A percentile compares a stretch with the other conserved stretches of the same genome.
These are phyloP conservation scores for Oncorhynchus gorbuscha DNA, from an alignment of 2,113 vertebrate species.

Conservation along the genomic window DNA sequence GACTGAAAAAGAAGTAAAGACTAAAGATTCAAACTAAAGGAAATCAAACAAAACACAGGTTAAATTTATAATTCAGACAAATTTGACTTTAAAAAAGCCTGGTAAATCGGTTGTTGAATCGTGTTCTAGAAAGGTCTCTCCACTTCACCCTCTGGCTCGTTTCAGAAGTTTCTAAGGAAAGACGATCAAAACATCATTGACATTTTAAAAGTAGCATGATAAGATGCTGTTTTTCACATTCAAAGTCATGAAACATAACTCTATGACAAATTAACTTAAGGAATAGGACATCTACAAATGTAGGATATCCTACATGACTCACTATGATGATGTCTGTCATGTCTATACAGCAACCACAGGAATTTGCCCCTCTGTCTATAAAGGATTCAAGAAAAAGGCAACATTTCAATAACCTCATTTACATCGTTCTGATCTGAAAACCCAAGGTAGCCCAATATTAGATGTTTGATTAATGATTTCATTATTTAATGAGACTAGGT, in stretches of 20 bases:
- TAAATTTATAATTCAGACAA: neutral
- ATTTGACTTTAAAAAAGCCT: neutral
- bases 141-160: constrained; percentile 62
- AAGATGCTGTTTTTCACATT: neutral
- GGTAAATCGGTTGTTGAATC: neutral
- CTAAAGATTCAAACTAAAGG: too few relatives aligned
- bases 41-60: neutral
- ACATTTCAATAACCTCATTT: neutral
- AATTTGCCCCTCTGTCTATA: too few relatives aligned
- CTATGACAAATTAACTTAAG: too few relatives aligned
- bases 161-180: constrained; percentile 57
- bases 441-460: too few relatives aligned
- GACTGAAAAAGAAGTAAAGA: too few relatives aligned
- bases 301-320: too few relatives aligned
- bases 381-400: too few relatives aligned
- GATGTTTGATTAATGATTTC: too few relatives aligned
- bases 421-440: neutral
- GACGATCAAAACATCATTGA: neutral
- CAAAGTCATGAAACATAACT: neutral
- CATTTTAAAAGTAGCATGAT: neutral
- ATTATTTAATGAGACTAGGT: too few relatives aligned
- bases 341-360: too few relatives aligned
- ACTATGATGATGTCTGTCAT: too few relatives aligned
- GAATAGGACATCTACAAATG: neutral
- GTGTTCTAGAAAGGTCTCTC: neutral